Conservation (phyloP, 2,113 vertebrate species). For the Seriola quinqueradiata region DNA sequence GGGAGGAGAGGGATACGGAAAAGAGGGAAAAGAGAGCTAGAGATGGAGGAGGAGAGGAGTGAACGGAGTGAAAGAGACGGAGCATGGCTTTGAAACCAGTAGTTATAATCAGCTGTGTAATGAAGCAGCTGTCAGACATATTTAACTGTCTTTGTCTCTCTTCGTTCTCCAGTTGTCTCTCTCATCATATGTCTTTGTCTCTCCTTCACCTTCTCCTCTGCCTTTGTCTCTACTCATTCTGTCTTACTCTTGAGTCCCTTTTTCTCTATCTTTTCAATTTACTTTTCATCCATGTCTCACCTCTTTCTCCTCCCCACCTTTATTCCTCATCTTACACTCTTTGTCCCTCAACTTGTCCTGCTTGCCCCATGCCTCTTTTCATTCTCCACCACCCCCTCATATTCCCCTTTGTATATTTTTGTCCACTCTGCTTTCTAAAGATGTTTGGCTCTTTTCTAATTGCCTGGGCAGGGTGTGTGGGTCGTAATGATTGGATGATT, state of each 20-base stretch:
- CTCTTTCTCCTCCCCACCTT: conserved; percentile 5
- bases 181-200: conserved; percentile 54
- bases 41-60: conserved; percentile 45
- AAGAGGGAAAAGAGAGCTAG: not conserved
- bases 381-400: conserved; percentile 17
- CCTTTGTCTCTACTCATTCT: conserved; percentile 16
- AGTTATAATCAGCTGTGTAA: conserved; percentile 73
- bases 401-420: conserved; percentile 16
- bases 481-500: conserved; percentile 58
- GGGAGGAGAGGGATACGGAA: conserved; percentile 16
- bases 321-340: not conserved
- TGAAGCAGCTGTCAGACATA: conserved; percentile 84
- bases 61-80: conserved; percentile 43
- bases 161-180: conserved; percentile 58
- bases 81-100: conserved; percentile 40
- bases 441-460: conserved; percentile 57
- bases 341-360: conserved; percentile 1
- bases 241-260: conserved; percentile 14
- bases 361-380: conserved; percentile 21
- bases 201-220: conserved; percentile 29
- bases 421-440: conserved; percentile 16
- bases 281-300: conserved; percentile 37
- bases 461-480: conserved; percentile 36
- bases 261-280: conserved; percentile 34
- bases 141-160: conserved; percentile 74